A percentile compares a stretch with the other conserved stretches of the same genome.
phyloP scores from a whole-genome alignment of 2,797 vertebrate species.

The Chelmon rostratus region DNA sequence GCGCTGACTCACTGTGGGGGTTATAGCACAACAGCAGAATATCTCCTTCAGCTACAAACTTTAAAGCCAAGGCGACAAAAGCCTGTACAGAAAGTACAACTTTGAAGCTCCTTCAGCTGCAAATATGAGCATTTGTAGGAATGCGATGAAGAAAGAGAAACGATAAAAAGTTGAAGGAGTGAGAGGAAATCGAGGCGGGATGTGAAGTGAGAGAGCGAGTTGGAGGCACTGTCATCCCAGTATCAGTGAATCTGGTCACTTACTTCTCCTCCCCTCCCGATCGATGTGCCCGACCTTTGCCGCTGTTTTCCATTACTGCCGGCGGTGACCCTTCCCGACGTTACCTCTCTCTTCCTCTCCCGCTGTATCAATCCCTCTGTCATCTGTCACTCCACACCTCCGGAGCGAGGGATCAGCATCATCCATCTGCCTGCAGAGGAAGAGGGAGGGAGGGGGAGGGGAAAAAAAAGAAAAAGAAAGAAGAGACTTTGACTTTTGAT shows the following conservation, averaged over 20 bases:
- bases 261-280: slow-evolving; percentile 48
- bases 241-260: slow-evolving; percentile 50
- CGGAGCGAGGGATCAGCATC: slow-evolving; percentile 53
- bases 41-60: background rate
- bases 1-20: background rate
- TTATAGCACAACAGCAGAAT: background rate
- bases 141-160: background rate
- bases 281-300: slow-evolving; percentile 54
- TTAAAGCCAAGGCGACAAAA: slow-evolving; percentile 3
- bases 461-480: background rate
- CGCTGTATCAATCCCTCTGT: slow-evolving; percentile 41
- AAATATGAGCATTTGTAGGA: background rate
- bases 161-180: background rate
- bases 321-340: slow-evolving; percentile 15
- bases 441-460: background rate
- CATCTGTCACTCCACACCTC: slow-evolving; percentile 72
- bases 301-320: slow-evolving; percentile 33
- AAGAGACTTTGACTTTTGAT: slow-evolving; percentile 34
- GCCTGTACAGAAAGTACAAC: background rate
- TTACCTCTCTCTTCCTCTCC: slow-evolving; percentile 16
- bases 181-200: background rate
- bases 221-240: background rate
- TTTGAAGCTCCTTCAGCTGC: background rate
- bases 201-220: background rate
- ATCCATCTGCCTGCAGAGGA: slow-evolving; percentile 64